A percentile compares a stretch with the other conserved stretches of the same genome.
phyloP scores from a whole-genome alignment of 2,797 vertebrate genomes.

The Sebastes oblongus region DNA sequence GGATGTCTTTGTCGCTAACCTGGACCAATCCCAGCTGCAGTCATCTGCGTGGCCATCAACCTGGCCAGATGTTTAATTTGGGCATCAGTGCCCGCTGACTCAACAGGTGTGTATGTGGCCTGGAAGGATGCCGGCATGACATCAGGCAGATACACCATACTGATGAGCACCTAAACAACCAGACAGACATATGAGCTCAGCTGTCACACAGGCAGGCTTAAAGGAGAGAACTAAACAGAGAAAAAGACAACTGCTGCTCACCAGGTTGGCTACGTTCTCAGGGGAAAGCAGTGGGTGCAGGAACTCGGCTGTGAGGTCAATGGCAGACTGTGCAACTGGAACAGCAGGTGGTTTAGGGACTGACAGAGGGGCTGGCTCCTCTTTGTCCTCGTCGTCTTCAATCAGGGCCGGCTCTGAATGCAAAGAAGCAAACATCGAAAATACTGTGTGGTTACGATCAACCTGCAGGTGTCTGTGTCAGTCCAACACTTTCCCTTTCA shows the following conservation, averaged over 20 bases:
- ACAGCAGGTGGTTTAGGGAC: constrained; percentile 78
- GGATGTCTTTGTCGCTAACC: constrained; percentile 73
- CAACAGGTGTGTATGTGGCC: constrained; percentile 95
- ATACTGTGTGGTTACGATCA: neutral
- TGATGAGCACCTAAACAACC: constrained; percentile 90
- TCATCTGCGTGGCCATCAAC: constrained; percentile 97
- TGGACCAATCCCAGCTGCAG: constrained; percentile 88
- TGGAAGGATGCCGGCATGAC: constrained; percentile 97
- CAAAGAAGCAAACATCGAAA: neutral
- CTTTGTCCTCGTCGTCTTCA: constrained; percentile 95
- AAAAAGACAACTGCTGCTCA: constrained; percentile 40
- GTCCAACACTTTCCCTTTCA: neutral
- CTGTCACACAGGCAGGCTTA: neutral
- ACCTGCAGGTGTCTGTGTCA: neutral
- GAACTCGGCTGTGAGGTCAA: constrained; percentile 93
- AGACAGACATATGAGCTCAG: neutral
- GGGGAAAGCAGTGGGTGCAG: constrained; percentile 89
- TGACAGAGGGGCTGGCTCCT: constrained; percentile 78
- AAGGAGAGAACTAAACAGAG: neutral
- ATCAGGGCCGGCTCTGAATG: constrained; percentile 85
- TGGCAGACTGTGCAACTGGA: constrained; percentile 86
- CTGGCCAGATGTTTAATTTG: constrained; percentile 94
- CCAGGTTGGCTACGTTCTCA: constrained; percentile 95
- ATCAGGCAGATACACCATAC: constrained; percentile 97
- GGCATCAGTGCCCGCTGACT: constrained; percentile 93